Evolutionary conservation across 2,113 vertebrate species (phyloP).

Genomic region (Irena cyanogastra): DNA sequence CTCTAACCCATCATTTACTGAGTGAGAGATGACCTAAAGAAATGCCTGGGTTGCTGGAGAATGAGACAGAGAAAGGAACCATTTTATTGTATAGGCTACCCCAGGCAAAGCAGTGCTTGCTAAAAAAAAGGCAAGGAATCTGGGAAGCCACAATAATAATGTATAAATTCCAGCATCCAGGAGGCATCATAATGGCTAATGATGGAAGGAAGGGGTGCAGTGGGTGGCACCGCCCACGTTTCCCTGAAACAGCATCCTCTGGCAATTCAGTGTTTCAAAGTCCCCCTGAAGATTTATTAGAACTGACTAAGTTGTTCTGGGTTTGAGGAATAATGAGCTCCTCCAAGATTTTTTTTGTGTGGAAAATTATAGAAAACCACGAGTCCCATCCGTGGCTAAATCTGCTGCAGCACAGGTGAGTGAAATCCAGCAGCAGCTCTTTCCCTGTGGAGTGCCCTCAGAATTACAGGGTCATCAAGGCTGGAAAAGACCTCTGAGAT

Average conservation of each 20-base stretch:
- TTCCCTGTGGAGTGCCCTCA: neutral
- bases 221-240: neutral
- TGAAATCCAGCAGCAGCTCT: neutral
- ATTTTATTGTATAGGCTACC: neutral
- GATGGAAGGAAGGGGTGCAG: neutral
- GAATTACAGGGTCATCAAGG: neutral
- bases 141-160: neutral
- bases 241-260: neutral
- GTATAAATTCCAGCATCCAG: neutral
- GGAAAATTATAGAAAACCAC: neutral
- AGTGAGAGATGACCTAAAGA: neutral
- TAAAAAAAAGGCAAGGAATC: neutral
- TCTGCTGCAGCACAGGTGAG: neutral
- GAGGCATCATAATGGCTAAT: neutral
- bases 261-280: neutral
- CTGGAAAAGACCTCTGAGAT: neutral
- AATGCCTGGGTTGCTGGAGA: neutral
- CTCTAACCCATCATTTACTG: neutral
- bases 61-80: neutral
- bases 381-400: neutral
- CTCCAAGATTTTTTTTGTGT: neutral
- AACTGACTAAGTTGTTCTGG: neutral
- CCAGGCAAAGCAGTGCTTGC: neutral
- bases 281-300: neutral
- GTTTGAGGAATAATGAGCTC: constrained; percentile 4